Evolutionary conservation across 2,797 vertebrate species (phyloP).

Genomic region (Clangula hyemalis): DNA sequence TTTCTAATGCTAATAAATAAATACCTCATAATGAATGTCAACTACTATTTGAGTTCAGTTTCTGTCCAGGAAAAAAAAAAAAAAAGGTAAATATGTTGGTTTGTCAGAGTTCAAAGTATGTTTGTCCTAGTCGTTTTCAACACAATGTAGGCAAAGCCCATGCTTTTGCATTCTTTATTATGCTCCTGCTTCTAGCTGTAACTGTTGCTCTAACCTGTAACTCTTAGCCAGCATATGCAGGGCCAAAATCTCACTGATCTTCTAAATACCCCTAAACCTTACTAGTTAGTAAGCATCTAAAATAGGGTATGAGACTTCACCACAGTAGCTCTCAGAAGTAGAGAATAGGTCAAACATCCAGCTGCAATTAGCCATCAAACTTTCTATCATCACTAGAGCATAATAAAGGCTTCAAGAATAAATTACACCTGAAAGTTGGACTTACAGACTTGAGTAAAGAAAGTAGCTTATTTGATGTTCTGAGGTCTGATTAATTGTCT

Average conservation of each 20-base stretch:
- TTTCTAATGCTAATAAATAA: background rate
- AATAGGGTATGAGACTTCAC: rapidly evolving
- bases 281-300: background rate
- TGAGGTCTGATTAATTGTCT: background rate
- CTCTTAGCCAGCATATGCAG: background rate
- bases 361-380: background rate
- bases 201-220: background rate
- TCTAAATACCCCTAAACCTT: background rate
- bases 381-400: background rate
- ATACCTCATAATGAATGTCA: background rate
- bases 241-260: background rate
- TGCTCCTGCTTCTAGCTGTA: background rate
- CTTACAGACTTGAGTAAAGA: background rate
- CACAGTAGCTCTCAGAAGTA: background rate
- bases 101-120: background rate
- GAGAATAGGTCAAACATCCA: background rate
- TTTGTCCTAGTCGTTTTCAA: background rate
- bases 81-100: background rate
- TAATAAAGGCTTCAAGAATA: background rate
- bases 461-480: background rate
- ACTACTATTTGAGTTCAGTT: background rate
- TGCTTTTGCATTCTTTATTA: background rate
- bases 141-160: background rate
- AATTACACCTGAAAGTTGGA: background rate
- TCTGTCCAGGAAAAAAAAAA: background rate